Percentiles rank a stretch among this genome's conserved stretches.
These are phyloP conservation scores for Siderastrea radians DNA, from an alignment of 92 coral and sea anemone species.

Conservation along the genomic window DNA sequence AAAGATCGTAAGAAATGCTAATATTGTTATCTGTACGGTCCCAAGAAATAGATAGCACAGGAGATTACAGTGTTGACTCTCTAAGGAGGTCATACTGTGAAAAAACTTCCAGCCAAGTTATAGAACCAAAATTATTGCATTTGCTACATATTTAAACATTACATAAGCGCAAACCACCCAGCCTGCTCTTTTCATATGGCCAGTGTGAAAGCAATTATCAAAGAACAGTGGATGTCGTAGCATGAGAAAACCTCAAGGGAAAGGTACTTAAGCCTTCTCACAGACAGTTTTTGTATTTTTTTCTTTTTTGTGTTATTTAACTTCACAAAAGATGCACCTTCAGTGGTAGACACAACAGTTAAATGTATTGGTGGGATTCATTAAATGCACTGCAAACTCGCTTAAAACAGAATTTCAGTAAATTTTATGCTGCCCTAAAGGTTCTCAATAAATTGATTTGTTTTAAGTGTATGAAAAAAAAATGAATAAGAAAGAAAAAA, in stretches of 20 bases:
- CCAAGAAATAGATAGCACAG: background rate
- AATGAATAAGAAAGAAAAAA: background rate
- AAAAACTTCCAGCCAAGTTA: slow-evolving; percentile 1
- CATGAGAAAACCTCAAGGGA: slow-evolving; percentile 1
- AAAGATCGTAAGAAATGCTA: slow-evolving; percentile 46
- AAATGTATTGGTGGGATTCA: background rate
- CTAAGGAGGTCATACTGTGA: background rate
- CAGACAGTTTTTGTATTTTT: background rate
- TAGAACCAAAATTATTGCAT: background rate
- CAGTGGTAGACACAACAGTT: background rate
- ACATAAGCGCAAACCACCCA: background rate
- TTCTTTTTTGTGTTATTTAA: background rate
- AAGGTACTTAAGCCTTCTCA: background rate
- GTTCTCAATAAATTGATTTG: background rate
- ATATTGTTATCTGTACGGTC: background rate
- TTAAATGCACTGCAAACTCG: background rate
- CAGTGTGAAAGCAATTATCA: background rate
- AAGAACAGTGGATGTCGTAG: background rate
- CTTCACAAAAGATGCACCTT: background rate
- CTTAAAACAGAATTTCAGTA: background rate
- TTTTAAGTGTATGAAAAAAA: background rate
- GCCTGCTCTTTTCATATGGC: background rate
- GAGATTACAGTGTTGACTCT: slow-evolving; percentile 2
- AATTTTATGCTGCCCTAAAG: background rate
- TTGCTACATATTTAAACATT: background rate